A percentile compares a stretch with the other conserved stretches of the same genome.
Evolutionary conservation across 2,113 vertebrate species (phyloP).

Genomic region (Nycticorax nycticorax): DNA sequence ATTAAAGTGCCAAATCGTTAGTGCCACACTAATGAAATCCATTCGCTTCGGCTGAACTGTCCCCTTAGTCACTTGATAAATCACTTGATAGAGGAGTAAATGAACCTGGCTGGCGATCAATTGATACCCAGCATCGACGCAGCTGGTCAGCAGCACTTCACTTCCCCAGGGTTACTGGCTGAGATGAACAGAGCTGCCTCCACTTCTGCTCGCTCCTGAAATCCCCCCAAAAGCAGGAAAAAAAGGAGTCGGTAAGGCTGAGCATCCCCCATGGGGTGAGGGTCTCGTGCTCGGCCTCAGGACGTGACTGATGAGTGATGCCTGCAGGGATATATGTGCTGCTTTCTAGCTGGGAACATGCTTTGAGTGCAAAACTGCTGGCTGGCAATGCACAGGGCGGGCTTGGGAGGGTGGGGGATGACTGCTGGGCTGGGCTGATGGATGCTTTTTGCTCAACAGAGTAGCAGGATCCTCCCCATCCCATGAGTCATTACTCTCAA

Average conservation of each 20-base stretch:
- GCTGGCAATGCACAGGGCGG: rapidly evolving
- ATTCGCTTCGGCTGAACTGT: not conserved
- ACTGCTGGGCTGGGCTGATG: not conserved
- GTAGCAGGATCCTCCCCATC: not conserved
- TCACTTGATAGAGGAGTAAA: not conserved
- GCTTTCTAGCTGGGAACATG: not conserved
- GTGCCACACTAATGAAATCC: not conserved
- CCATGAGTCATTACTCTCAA: not conserved
- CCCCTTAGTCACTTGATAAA: not conserved
- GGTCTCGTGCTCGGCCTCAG: not conserved
- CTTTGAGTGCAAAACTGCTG: not conserved
- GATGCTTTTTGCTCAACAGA: not conserved
- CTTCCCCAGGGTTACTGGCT: not conserved
- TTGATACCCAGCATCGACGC: not conserved
- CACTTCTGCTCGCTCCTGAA: not conserved
- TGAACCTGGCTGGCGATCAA: not conserved
- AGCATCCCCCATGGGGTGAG: not conserved
- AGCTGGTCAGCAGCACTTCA: not conserved
- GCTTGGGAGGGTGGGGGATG: not conserved
- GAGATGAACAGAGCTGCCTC: not conserved
- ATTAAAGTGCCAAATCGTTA: not conserved
- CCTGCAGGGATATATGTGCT: not conserved
- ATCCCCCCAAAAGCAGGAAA: not conserved
- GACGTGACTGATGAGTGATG: not conserved
- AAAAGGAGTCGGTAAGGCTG: not conserved